Conservation (phyloP, 2,888 invertebrate genomes). For the Tiliacea aurago region DNA sequence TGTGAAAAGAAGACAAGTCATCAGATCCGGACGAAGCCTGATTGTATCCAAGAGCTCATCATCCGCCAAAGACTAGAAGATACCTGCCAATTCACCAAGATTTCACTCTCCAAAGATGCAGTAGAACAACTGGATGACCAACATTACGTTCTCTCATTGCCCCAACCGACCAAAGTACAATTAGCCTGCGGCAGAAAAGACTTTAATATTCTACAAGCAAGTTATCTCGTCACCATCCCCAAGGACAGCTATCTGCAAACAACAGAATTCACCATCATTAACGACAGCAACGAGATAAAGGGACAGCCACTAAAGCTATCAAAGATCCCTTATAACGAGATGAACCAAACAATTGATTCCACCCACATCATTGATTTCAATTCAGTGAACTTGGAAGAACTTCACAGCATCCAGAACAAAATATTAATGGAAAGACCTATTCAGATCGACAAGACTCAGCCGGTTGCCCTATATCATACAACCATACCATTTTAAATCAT, state of each 20-base stretch:
- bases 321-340: neutral
- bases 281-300: neutral
- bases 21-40: too few species aligned
- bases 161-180: neutral
- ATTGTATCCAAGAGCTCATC: constrained; percentile 10
- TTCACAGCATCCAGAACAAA: too few species aligned
- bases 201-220: neutral
- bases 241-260: neutral
- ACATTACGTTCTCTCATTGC: too few species aligned
- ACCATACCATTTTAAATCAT: constrained; percentile 8
- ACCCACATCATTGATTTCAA: neutral
- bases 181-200: neutral
- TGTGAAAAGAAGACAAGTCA: too few species aligned
- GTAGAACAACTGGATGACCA: neutral
- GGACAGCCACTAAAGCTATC: too few species aligned
- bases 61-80: neutral
- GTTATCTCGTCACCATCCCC: neutral
- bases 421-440: too few species aligned
- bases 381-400: neutral
- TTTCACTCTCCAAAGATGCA: too few species aligned
- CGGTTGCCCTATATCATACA: too few species aligned
- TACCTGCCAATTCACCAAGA: neutral
- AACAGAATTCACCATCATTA: constrained; percentile 2
- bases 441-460: too few species aligned
- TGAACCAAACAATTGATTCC: neutral